These are phyloP conservation scores for Heliconius melpomene DNA, from an alignment of 1,140 invertebrate species.

Conservation along the genomic window DNA sequence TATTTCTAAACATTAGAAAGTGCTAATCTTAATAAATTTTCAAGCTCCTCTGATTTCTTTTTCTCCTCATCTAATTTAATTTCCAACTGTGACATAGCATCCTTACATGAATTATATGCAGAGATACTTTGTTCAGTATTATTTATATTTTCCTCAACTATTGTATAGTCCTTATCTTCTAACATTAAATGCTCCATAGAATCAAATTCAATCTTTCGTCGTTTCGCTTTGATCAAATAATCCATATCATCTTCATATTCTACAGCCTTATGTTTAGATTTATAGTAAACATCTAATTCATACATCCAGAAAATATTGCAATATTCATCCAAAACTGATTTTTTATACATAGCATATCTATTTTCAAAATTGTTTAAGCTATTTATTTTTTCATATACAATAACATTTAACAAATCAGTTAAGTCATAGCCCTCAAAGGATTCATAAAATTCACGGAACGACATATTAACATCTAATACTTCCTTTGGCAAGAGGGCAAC, in stretches of 20 bases:
- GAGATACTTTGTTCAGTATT: constrained; percentile 55
- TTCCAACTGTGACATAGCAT: constrained; percentile 65
- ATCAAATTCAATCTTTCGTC: constrained; percentile 61
- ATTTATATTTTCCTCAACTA: constrained; percentile 65
- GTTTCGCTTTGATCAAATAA: constrained; percentile 62
- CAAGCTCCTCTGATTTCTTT: constrained; percentile 70
- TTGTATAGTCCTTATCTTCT: constrained; percentile 64
- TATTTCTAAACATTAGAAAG: constrained; percentile 38
- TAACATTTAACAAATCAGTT: constrained; percentile 72
- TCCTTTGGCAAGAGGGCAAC: constrained; percentile 65
- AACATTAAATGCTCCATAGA: constrained; percentile 60
- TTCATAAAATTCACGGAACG: constrained; percentile 51
- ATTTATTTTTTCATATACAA: constrained; percentile 77
- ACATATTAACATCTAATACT: constrained; percentile 54
- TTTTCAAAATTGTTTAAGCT: constrained; percentile 66
- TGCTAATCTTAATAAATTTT: constrained; percentile 64
- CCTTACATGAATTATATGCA: constrained; percentile 54
- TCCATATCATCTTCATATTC: constrained; percentile 69
- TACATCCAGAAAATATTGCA: constrained; percentile 70
- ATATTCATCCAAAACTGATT: constrained; percentile 63
- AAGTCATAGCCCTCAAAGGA: constrained; percentile 67
- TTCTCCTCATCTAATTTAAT: constrained; percentile 65
- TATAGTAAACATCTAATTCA: constrained; percentile 53
- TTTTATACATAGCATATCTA: constrained; percentile 69
- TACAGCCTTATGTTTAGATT: constrained; percentile 59